Percentiles rank a stretch among this genome's conserved stretches.
Evolutionary conservation across 1,140 invertebrate genomes (phyloP).

Genomic region (Xylocopa sonorina): DNA sequence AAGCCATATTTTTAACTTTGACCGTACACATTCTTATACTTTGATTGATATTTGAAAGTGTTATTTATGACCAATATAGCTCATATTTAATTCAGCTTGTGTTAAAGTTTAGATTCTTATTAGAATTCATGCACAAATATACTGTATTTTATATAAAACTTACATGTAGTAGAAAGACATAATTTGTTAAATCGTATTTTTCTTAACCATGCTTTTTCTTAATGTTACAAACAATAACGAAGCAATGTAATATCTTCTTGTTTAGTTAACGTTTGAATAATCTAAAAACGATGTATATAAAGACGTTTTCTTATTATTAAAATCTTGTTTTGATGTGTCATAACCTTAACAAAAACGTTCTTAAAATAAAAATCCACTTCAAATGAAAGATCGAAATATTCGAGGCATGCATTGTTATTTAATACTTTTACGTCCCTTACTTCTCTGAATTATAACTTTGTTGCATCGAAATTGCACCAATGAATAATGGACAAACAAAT

Average conservation of each 20-base stretch:
- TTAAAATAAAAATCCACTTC: conserved; percentile 34
- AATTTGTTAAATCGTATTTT: conserved; percentile 42
- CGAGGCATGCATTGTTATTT: conserved; percentile 31
- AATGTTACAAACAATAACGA: conserved; percentile 15
- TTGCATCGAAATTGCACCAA: conserved; percentile 1
- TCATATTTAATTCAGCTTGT: conserved; percentile 6
- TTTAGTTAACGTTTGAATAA: conserved; percentile 21
- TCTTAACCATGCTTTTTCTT: conserved; percentile 10
- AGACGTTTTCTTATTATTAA: conserved; percentile 30
- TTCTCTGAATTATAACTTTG: conserved; percentile 16
- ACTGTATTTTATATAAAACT: conserved; percentile 24
- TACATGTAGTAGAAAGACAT: conserved; percentile 41
- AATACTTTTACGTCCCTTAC: conserved; percentile 33
- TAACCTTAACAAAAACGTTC: conserved; percentile 55
- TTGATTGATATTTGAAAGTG: background rate
- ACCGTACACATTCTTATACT: background rate
- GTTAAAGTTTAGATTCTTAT: background rate
- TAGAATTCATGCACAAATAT: background rate
- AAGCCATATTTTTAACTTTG: background rate
- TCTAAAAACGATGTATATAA: conserved; percentile 16
- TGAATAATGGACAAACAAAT: conserved; percentile 27
- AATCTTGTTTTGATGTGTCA: conserved; percentile 51
- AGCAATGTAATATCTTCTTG: background rate
- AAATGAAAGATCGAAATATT: conserved; percentile 33
- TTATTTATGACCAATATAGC: background rate